These are phyloP conservation scores for Anomalospiza imberbis DNA, from an alignment of 2,797 vertebrate species.

Conservation along the genomic window DNA sequence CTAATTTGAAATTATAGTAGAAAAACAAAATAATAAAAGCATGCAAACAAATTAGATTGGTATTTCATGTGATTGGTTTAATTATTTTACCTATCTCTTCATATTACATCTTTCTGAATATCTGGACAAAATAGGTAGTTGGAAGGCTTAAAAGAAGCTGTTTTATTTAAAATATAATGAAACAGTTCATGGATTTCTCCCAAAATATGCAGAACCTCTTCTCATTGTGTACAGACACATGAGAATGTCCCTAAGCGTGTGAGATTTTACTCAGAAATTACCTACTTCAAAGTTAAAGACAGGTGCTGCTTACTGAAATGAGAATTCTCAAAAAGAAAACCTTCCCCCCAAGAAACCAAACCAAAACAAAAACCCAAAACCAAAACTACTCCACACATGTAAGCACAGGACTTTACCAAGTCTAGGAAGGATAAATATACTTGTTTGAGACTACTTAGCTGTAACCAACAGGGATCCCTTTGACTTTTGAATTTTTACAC, in stretches of 20 bases:
- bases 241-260: not conserved
- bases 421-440: not conserved
- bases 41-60: not conserved
- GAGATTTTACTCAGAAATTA: not conserved
- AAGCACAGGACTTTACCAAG: not conserved
- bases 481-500: slow-evolving; percentile 59
- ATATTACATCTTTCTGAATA: not conserved
- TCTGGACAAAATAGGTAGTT: not conserved
- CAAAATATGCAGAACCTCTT: not conserved
- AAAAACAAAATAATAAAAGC: not conserved
- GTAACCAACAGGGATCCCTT: slow-evolving; percentile 29
- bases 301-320: not conserved
- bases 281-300: not conserved
- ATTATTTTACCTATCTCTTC: not conserved
- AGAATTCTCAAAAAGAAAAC: not conserved
- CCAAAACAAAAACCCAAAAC: not conserved
- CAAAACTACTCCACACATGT: not conserved
- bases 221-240: not conserved
- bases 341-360: not conserved
- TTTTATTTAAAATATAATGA: not conserved
- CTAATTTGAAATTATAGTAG: not conserved
- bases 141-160: not conserved
- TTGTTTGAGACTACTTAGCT: slow-evolving; percentile 4
- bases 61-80: not conserved
- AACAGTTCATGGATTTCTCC: not conserved